Evolutionary conservation across 2,797 vertebrate species (phyloP), one percentile per base, ranked within the genome.

Genomic region (Hippocampus kuda): DNA sequence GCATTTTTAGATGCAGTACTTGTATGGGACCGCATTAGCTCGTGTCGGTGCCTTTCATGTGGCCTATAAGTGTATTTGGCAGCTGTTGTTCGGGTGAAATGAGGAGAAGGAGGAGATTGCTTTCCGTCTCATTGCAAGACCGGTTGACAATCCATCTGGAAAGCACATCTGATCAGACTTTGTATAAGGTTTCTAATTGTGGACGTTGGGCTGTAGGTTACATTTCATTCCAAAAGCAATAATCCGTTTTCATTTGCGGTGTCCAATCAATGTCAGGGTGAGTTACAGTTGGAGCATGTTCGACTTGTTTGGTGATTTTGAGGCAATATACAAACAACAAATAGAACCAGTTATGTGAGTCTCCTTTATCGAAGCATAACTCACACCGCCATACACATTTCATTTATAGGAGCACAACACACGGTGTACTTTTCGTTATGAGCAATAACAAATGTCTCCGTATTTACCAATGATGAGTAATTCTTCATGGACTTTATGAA

Each of bases 361-460:
- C 81, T 77, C 70, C 75, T 81, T 84, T 79, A 83, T 84, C 72
- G 70, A 70, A 75, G 68, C 49, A 72, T 66, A 60, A 70, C 48
- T 65, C 22, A 3, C 27, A 27, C 15, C 63, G 27, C n/a, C n/a
- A 20, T 26, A 48, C 48, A 18, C 15, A 44, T 44, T 41, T 62
- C 2, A 12, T 41, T 42, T 63, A 41, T 20, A 38, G 41, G 38
- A n/a, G 11, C 74, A 77, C 72, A 74, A 76, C 75, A 64, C 67
- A 79, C 69, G 75, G 71, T 42, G 63, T 46, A 83, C 76, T 77
- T 84, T 82, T 84, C 76, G 77, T 76, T 73, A 77, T 65, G 64
- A 89, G 89, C 86, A 89, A 89, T 89, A 89, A 87, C 78, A 84
- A 83, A 85, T 77, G 82, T 75, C 59, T 34, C 76, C 70, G 74